These are phyloP conservation scores for Nylanderia fulva DNA, from an alignment of 1,140 invertebrate species.

Conservation along the genomic window DNA sequence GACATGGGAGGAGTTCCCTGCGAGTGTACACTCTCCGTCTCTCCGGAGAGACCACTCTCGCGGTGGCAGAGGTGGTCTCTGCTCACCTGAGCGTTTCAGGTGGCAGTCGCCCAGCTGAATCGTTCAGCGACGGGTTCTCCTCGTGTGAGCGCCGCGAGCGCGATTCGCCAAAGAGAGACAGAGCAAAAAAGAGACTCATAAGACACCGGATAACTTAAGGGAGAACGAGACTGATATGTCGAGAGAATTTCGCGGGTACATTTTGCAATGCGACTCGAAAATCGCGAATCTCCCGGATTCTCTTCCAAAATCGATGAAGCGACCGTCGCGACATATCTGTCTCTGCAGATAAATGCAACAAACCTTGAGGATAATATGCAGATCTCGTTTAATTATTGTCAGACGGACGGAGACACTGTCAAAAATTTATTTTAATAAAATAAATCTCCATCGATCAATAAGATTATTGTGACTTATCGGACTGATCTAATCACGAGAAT, in stretches of 20 bases:
- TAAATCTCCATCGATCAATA: background rate
- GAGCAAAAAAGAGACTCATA: background rate
- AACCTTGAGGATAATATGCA: background rate
- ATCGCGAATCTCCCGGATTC: background rate
- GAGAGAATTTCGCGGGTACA: background rate
- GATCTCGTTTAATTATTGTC: background rate
- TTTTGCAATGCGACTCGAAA: background rate
- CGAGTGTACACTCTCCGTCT: conserved; percentile 61
- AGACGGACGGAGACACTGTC: background rate
- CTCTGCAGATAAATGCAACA: background rate
- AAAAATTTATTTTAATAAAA: background rate
- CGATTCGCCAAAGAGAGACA: conserved; percentile 18
- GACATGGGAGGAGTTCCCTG: conserved; percentile 77
- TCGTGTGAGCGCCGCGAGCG: conserved; percentile 64
- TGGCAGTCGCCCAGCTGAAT: conserved; percentile 79
- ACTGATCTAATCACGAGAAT: background rate
- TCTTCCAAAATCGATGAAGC: background rate
- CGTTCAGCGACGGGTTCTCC: conserved; percentile 76
- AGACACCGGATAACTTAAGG: background rate
- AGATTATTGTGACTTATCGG: background rate
- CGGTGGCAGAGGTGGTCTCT: conserved; percentile 77
- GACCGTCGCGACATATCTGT: background rate
- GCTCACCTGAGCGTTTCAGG: conserved; percentile 79
- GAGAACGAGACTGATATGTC: conserved; percentile 22
- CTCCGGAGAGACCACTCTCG: conserved; percentile 72